phyloP scores from a whole-genome alignment of 2,888 invertebrate genomes.

The Heliconius cydno region DNA sequence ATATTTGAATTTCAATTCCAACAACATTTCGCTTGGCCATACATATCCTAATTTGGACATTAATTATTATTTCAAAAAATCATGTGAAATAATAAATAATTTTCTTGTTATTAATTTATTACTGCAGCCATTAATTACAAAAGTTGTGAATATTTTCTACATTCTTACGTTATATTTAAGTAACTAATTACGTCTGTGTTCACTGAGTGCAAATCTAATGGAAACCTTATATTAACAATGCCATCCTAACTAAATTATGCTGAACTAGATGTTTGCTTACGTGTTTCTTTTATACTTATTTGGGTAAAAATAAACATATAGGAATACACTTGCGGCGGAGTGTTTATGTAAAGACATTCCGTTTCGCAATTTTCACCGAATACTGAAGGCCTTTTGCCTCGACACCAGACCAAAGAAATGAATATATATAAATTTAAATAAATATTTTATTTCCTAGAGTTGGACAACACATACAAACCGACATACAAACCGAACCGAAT shows the following conservation, averaged over 20 bases:
- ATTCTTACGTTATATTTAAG: not conserved
- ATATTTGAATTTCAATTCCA: not conserved
- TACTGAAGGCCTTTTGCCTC: too few relatives aligned
- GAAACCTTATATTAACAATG: constrained; percentile 37
- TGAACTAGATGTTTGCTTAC: constrained; percentile 33
- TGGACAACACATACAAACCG: too few relatives aligned
- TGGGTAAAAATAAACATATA: constrained; percentile 19
- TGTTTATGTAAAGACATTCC: too few relatives aligned
- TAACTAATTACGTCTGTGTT: constrained; percentile 15
- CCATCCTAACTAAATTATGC: constrained; percentile 38
- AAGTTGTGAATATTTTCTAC: not conserved
- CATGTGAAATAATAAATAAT: not conserved
- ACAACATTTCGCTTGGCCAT: not conserved
- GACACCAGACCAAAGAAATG: too few relatives aligned
- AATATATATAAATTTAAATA: too few relatives aligned
- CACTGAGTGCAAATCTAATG: constrained; percentile 23
- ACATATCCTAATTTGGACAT: not conserved
- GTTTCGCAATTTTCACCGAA: too few relatives aligned
- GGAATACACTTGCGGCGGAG: not conserved
- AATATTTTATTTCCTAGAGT: too few relatives aligned
- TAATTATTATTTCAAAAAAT: too few relatives aligned
- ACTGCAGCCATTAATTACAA: not conserved
- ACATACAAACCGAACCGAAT: too few relatives aligned
- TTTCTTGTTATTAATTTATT: not conserved
- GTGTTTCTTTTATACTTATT: constrained; percentile 23